Evolutionary conservation across 2,113 vertebrate species (phyloP).

Genomic region (Micronycteris hirsuta): DNA sequence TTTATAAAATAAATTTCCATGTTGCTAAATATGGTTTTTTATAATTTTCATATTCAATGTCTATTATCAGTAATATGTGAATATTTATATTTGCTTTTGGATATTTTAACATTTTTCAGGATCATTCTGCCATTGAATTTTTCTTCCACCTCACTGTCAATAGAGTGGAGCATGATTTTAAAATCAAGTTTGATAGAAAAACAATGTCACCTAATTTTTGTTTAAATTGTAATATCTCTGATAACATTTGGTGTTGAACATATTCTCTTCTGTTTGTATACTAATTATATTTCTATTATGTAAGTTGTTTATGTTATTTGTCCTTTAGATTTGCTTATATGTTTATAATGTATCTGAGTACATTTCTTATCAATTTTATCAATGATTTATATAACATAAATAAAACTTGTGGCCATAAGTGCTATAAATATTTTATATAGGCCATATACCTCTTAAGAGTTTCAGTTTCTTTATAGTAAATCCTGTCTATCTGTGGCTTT

Average conservation of each 20-base stretch:
- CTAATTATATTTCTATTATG: neutral
- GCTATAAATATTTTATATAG: neutral
- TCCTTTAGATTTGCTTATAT: neutral
- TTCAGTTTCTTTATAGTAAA: neutral
- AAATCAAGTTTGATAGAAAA: neutral
- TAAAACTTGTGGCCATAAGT: neutral
- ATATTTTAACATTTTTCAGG: neutral
- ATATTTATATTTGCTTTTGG: neutral
- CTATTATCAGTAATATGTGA: neutral
- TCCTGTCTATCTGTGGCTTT: neutral
- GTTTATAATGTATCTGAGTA: neutral
- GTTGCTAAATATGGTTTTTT: neutral
- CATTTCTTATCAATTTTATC: constrained; percentile 16
- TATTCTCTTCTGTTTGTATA: neutral
- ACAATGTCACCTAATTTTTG: neutral
- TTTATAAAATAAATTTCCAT: neutral
- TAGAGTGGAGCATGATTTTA: neutral
- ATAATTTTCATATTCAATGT: neutral
- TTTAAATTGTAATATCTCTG: neutral
- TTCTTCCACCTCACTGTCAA: neutral
- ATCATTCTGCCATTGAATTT: neutral
- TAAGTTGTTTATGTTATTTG: neutral
- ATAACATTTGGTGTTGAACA: neutral
- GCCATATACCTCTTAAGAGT: neutral
- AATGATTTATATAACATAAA: neutral